Conservation (phyloP, 2,797 vertebrate genomes). For the Spinus olivaceus region DNA sequence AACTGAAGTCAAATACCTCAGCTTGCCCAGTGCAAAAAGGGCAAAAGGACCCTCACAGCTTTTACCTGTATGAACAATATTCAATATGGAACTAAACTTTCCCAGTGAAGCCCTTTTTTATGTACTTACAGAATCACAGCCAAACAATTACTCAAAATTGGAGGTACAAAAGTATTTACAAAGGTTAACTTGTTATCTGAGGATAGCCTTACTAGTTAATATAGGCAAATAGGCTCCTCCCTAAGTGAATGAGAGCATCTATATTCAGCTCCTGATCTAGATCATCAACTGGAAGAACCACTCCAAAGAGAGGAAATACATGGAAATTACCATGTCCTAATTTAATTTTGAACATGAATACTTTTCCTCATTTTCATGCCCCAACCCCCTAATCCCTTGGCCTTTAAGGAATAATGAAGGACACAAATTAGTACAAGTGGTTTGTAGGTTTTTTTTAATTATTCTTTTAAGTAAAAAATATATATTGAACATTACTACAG, state of each 20-base stretch:
- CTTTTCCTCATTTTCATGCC: not conserved
- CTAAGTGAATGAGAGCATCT: not conserved
- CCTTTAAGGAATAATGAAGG: not conserved
- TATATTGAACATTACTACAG: not conserved
- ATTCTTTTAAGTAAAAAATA: not conserved
- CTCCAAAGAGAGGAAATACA: not conserved
- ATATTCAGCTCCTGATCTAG: conserved; percentile 34
- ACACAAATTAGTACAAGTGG: not conserved
- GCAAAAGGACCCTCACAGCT: not conserved
- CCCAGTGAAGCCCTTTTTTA: not conserved
- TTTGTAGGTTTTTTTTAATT: rapidly evolving
- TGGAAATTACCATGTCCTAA: not conserved
- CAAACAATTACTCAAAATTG: not conserved
- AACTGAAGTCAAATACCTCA: not conserved
- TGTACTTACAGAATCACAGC: not conserved
- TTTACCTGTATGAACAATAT: not conserved
- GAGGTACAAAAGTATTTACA: not conserved
- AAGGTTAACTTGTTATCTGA: not conserved
- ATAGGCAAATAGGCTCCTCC: not conserved
- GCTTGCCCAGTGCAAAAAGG: not conserved
- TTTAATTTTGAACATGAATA: not conserved
- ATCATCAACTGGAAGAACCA: not conserved
- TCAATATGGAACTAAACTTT: not conserved
- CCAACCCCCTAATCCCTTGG: not conserved
- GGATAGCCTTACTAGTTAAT: not conserved